Evolutionary conservation across 2,113 vertebrate species (phyloP).

Genomic region (Solea solea): DNA sequence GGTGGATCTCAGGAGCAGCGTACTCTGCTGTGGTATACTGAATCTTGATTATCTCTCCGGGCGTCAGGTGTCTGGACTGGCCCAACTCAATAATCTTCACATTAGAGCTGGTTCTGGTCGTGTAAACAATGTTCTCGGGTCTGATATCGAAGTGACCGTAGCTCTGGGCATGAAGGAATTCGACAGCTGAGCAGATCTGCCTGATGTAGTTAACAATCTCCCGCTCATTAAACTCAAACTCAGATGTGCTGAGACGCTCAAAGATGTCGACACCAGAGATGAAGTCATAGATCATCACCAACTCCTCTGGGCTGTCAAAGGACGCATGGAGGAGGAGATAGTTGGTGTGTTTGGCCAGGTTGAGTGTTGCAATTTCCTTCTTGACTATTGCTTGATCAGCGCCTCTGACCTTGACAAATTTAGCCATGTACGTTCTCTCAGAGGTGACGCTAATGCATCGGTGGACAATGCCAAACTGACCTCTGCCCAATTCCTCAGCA

Average conservation of each 20-base stretch:
- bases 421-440: slow-evolving; percentile 96
- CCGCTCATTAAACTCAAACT: slow-evolving; percentile 93
- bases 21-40: slow-evolving; percentile 94
- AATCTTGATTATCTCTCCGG: slow-evolving; percentile 93
- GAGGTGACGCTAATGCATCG: slow-evolving; percentile 90
- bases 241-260: slow-evolving; percentile 88
- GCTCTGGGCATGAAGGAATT: slow-evolving; percentile 89
- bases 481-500: slow-evolving; percentile 95
- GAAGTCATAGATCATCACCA: slow-evolving; percentile 97
- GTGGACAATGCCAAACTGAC: slow-evolving; percentile 95
- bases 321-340: slow-evolving; percentile 93
- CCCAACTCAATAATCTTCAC: slow-evolving; percentile 98
- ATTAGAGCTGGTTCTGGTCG: slow-evolving; percentile 88
- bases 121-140: slow-evolving; percentile 96
- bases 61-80: slow-evolving; percentile 91
- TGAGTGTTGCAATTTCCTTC: slow-evolving; percentile 96
- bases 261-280: slow-evolving; percentile 96
- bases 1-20: slow-evolving; percentile 95
- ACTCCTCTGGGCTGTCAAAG: slow-evolving; percentile 95
- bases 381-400: slow-evolving; percentile 94
- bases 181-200: slow-evolving; percentile 92
- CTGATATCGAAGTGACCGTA: slow-evolving; percentile 96
- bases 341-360: slow-evolving; percentile 88
- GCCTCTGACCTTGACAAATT: slow-evolving; percentile 97
- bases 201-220: slow-evolving; percentile 90